Percentiles rank a stretch among this genome's conserved stretches.
Evolutionary conservation across 2,113 vertebrate species (phyloP).

Genomic region (Anarhynchus alexandrinus): DNA sequence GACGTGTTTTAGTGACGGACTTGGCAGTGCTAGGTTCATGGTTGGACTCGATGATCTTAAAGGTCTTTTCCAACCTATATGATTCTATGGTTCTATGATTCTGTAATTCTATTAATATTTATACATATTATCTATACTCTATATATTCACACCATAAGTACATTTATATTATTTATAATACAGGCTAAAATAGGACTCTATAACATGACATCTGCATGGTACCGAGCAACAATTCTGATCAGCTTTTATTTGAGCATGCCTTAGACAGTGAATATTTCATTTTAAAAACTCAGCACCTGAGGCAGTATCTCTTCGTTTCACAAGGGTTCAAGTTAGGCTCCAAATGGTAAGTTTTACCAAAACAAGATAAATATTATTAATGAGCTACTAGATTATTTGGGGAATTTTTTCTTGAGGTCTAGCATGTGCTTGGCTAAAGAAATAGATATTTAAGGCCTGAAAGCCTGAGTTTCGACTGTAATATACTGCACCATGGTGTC

Average conservation of each 20-base stretch:
- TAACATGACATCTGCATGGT: not conserved
- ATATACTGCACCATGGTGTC: not conserved
- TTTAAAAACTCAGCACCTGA: not conserved
- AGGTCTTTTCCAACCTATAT: not conserved
- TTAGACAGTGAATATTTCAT: not conserved
- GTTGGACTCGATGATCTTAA: not conserved
- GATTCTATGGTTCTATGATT: not conserved
- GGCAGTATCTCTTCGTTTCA: not conserved
- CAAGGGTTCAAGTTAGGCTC: not conserved
- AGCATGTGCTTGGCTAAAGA: not conserved
- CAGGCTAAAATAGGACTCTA: not conserved
- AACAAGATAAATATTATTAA: not conserved
- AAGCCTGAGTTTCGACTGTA: not conserved
- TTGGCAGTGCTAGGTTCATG: not conserved
- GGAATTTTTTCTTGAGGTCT: not conserved
- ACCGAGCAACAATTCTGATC: not conserved
- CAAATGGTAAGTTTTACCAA: not conserved
- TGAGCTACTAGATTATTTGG: not conserved
- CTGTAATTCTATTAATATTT: not conserved
- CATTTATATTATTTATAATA: not conserved
- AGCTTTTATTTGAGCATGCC: not conserved
- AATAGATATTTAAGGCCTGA: not conserved
- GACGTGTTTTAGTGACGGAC: not conserved
- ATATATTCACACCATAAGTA: not conserved
- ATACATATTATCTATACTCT: not conserved